Evolutionary conservation across 1,140 invertebrate genomes (phyloP), one percentile per base, ranked within the genome.

Genomic region (Zaprionus lachaisei): DNA sequence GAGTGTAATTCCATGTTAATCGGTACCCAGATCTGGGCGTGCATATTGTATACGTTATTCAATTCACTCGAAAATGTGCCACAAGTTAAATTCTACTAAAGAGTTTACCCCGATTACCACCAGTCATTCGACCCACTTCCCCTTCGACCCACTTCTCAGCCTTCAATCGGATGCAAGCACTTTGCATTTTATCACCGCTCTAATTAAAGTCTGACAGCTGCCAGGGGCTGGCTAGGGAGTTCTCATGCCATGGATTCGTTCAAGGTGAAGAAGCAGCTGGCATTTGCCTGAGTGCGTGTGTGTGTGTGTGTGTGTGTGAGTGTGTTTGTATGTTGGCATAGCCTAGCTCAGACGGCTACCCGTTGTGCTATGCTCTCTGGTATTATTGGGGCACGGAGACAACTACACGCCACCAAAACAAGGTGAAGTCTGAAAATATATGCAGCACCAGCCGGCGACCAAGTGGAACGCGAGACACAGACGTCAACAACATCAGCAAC

Each of bases 171-270:
- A n/a, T 58, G 54, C 54, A 58, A 34, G 62, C 69, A 87, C 63
- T 81, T 60, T 84, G 79, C 84, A 72, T 90, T 81, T 89, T 90
- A 90, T 90, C 81, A 72, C 68, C 72, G 81, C 75, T 84, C 84
- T 85, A 90, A 89, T 90, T 90, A 89, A 89, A 79, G 68, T 84
- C 64, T 69, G 69, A 34, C 61, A 72, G 63, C 54, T 71, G 54
- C 22, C n/a, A 37, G 17, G 34, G 26, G 6, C 14, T n/a, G 9
- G 34, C 17, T 51, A 2, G 17, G 15, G 37, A 17, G 22, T 49
- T 54, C 28, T 31, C 15, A 55, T 54, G 66, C 67, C 71, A 86
- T 64, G 66, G 74, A 83, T 80, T 68, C 54, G 60, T 67, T 70
- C 80, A 87, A 80, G 84, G 77, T 78, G 78, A 78, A 67, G 65